Percentiles rank a stretch among this genome's conserved stretches.
Conservation (phyloP, 2,797 vertebrate genomes). For the Kryptopterus vitreolus region DNA sequence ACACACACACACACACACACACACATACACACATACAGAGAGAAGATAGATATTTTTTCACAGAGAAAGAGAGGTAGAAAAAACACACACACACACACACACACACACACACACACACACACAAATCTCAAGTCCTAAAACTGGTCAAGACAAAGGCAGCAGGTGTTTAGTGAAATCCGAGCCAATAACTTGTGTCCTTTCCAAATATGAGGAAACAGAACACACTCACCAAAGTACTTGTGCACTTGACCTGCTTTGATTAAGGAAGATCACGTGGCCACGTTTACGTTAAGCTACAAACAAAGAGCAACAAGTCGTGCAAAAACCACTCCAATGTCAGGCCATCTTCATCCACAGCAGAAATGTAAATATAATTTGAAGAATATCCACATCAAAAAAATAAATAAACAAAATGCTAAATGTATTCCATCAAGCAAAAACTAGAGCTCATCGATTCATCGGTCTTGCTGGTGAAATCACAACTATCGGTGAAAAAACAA, state of each 20-base stretch:
- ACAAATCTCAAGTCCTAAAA: neutral
- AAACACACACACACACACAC: neutral
- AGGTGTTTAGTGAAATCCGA: slow-evolving; percentile 34
- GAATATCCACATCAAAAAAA: neutral
- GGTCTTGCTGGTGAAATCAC: too few species aligned
- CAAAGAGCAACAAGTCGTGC: neutral
- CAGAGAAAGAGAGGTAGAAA: too few species aligned
- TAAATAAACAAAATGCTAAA: too few species aligned
- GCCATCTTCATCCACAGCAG: neutral
- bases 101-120: neutral
- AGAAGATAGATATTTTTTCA: too few species aligned
- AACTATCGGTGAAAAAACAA: too few species aligned
- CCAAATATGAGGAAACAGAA: slow-evolving; percentile 12
- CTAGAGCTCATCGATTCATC: too few species aligned
- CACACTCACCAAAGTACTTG: neutral
- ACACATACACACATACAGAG: too few species aligned
- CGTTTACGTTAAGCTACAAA: slow-evolving; percentile 3
- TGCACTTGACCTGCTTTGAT: slow-evolving; percentile 8
- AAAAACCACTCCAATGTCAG: neutral
- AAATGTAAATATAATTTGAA: neutral
- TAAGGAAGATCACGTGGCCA: neutral
- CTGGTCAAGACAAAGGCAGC: slow-evolving; percentile 22
- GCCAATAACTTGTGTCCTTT: slow-evolving; percentile 12
- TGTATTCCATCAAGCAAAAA: neutral
- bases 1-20: too few species aligned